These are phyloP conservation scores for Brachionus calyciflorus DNA, from an alignment of 1,140 invertebrate genomes.

Conservation along the genomic window DNA sequence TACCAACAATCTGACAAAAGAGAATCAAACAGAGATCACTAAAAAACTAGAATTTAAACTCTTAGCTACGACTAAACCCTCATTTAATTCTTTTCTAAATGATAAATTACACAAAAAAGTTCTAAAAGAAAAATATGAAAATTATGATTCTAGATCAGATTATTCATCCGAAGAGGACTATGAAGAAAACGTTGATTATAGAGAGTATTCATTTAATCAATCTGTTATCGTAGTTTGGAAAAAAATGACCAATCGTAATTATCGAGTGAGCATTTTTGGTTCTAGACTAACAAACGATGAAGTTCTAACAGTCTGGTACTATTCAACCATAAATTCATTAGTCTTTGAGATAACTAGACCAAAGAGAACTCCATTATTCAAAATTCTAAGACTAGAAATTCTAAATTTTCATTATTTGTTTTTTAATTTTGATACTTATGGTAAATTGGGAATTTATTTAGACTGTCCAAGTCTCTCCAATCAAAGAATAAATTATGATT, in stretches of 20 bases:
- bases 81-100: too few species aligned
- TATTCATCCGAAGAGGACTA: not conserved
- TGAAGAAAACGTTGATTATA: not conserved
- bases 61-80: too few species aligned
- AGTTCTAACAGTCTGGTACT: conserved; percentile 19
- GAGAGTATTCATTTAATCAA: not conserved
- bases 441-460: not conserved
- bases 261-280: not conserved
- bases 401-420: not conserved
- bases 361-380: not conserved
- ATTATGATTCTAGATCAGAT: not conserved
- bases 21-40: too few species aligned
- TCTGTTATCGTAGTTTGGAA: not conserved
- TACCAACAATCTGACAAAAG: too few species aligned
- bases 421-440: not conserved
- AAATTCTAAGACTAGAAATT: conserved; percentile 11
- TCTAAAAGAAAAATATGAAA: not conserved
- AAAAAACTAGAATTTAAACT: too few species aligned
- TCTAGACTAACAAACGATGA: not conserved
- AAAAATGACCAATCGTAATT: not conserved
- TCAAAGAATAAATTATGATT: conserved; percentile 7
- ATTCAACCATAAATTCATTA: conserved; percentile 18
- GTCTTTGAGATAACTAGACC: not conserved
- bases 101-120: too few species aligned
- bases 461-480: conserved; percentile 13